phyloP scores from a whole-genome alignment of 1,140 invertebrate genomes.

The Chrysoperla carnea region DNA sequence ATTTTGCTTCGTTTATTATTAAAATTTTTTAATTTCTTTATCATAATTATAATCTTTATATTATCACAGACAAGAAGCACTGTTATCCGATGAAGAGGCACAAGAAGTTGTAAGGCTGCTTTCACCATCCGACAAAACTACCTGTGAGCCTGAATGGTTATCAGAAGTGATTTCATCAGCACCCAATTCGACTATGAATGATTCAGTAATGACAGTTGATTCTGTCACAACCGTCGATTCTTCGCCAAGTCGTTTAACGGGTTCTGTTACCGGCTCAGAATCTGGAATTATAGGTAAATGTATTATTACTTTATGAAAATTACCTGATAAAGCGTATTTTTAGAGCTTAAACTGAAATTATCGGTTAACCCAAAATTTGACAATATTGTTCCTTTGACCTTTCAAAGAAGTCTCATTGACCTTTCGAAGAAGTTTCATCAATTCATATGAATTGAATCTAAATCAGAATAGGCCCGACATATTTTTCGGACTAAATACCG shows the following conservation, averaged over 20 bases:
- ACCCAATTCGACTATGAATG: constrained; percentile 22
- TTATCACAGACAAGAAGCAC: constrained; percentile 43
- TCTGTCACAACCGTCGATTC: constrained; percentile 11
- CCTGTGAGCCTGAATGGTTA: constrained; percentile 31
- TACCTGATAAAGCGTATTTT: no score
- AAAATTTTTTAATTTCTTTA: no score
- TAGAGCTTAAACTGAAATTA: no score
- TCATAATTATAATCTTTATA: not conserved
- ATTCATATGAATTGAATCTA: no score
- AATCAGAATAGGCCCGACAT: no score
- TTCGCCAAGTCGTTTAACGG: not conserved
- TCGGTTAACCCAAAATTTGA: no score
- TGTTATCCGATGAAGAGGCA: constrained; percentile 71
- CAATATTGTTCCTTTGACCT: no score
- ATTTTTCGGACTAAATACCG: no score
- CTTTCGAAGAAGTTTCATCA: no score
- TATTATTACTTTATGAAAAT: not conserved
- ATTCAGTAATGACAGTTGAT: constrained; percentile 14
- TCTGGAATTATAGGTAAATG: not conserved
- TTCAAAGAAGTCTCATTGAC: no score
- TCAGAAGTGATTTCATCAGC: constrained; percentile 30
- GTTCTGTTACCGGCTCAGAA: not conserved
- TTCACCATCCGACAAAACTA: constrained; percentile 33
- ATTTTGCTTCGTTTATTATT: no score
- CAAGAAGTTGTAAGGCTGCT: constrained; percentile 64